Conservation (phyloP, 2,113 vertebrate genomes). For the Nerophis lumbriciformis region DNA sequence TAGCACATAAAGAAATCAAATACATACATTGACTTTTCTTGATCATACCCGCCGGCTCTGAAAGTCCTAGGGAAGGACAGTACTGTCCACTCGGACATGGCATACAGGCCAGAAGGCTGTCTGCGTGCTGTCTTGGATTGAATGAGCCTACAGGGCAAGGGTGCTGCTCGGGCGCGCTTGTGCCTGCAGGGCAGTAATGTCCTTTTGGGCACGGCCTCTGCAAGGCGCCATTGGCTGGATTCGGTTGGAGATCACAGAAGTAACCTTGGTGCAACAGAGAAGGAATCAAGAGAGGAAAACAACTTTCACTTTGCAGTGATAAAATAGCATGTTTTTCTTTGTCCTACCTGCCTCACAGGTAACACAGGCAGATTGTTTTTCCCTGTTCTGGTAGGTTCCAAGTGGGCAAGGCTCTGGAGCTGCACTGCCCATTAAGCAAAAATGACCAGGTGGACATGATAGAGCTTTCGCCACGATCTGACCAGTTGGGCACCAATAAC, state of each 20-base stretch:
- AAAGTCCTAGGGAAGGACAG: slow-evolving; percentile 75
- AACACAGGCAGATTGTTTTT: slow-evolving; percentile 60
- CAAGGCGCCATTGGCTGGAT: slow-evolving; percentile 64
- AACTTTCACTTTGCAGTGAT: too few species aligned
- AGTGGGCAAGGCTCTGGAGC: slow-evolving; percentile 66
- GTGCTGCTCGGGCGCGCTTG: slow-evolving; percentile 67
- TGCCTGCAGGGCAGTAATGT: slow-evolving; percentile 84
- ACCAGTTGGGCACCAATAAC: slow-evolving; percentile 76
- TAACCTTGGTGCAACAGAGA: slow-evolving; percentile 69
- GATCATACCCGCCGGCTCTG: slow-evolving; percentile 77
- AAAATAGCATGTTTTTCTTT: too few species aligned
- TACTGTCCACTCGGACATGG: slow-evolving; percentile 80
- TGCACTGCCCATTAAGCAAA: slow-evolving; percentile 67
- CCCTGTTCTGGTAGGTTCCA: slow-evolving; percentile 71
- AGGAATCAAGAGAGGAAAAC: too few species aligned
- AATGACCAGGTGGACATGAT: slow-evolving; percentile 71
- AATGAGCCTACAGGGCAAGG: slow-evolving; percentile 83
- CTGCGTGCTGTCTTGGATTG: slow-evolving; percentile 62
- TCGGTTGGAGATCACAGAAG: slow-evolving; percentile 76
- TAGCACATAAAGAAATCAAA: neutral
- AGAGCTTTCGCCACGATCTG: slow-evolving; percentile 59
- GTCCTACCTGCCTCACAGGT: slow-evolving; percentile 68
- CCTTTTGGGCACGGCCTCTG: slow-evolving; percentile 78
- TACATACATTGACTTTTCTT: neutral
- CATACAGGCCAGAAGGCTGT: slow-evolving; percentile 65